phyloP scores from a whole-genome alignment of 2,888 invertebrate species.

The Leucoma salicis region DNA sequence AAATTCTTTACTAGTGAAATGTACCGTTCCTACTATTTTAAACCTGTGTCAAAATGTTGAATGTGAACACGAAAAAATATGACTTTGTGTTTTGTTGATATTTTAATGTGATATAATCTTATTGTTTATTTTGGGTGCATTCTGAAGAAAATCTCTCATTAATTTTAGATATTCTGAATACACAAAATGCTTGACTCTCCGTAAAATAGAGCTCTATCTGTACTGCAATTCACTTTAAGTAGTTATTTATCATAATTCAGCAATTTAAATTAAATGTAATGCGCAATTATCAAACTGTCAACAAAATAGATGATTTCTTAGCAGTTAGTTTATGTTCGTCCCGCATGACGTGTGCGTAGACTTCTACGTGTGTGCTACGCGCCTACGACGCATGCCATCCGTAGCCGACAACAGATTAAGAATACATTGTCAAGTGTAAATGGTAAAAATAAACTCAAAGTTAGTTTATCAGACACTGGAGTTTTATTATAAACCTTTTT shows the following conservation, averaged over 20 bases:
- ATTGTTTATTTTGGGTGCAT: constrained; percentile 43
- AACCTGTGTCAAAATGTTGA: constrained; percentile 66
- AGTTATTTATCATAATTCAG: constrained; percentile 25
- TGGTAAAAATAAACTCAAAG: constrained; percentile 84
- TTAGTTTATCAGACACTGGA: constrained; percentile 81
- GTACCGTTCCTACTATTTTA: constrained; percentile 81
- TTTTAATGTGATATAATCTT: constrained; percentile 43
- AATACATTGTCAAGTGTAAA: constrained; percentile 84
- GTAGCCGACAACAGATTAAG: constrained; percentile 81
- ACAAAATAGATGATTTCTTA: constrained; percentile 45
- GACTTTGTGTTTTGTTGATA: constrained; percentile 45
- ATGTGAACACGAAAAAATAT: constrained; percentile 51
- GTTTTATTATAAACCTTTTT: constrained; percentile 61
- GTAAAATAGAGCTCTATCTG: constrained; percentile 17
- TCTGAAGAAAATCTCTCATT: constrained; percentile 26
- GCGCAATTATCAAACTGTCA: constrained; percentile 31
- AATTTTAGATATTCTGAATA: constrained; percentile 10
- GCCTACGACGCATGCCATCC: constrained; percentile 67
- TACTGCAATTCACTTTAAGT: constrained; percentile 29
- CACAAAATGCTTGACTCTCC: not conserved
- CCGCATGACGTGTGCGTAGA: constrained; percentile 63
- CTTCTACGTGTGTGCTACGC: constrained; percentile 71
- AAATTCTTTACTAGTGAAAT: constrained; percentile 80
- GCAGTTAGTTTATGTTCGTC: constrained; percentile 50
- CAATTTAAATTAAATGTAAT: constrained; percentile 5